phyloP scores from a whole-genome alignment of 2,797 vertebrate species.

The Columba guinea region DNA sequence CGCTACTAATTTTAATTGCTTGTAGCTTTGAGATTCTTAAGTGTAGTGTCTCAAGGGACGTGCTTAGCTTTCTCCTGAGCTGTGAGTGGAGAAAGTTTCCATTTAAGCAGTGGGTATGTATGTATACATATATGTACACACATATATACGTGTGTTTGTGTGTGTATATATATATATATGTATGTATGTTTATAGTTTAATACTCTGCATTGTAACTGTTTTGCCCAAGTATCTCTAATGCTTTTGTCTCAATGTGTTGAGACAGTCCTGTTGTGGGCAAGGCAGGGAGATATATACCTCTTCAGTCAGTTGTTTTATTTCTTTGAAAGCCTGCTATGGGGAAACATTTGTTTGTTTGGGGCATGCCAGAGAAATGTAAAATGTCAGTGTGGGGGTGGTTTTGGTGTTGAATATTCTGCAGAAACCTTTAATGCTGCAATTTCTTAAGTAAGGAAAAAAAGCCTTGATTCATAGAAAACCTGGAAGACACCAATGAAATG shows the following conservation, averaged over 20 bases:
- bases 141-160: too few relatives aligned
- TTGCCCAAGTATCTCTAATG: not conserved
- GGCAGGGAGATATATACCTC: not conserved
- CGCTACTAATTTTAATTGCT: not conserved
- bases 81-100: not conserved
- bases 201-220: not conserved
- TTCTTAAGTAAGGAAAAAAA: not conserved
- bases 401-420: not conserved
- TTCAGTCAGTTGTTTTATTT: not conserved
- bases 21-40: not conserved
- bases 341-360: not conserved
- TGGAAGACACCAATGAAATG: not conserved
- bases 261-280: not conserved
- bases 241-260: not conserved
- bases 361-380: not conserved
- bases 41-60: not conserved
- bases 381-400: not conserved
- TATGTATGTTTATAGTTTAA: not conserved
- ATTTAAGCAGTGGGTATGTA: not conserved
- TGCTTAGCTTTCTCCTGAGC: not conserved
- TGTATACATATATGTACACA: too few relatives aligned
- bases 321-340: not conserved
- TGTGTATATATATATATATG: too few relatives aligned
- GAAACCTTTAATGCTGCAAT: not conserved
- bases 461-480: not conserved